Percentiles rank a stretch among this genome's conserved stretches.
phyloP scores from a whole-genome alignment of 1,140 invertebrate species.

The Nebria ingens region DNA sequence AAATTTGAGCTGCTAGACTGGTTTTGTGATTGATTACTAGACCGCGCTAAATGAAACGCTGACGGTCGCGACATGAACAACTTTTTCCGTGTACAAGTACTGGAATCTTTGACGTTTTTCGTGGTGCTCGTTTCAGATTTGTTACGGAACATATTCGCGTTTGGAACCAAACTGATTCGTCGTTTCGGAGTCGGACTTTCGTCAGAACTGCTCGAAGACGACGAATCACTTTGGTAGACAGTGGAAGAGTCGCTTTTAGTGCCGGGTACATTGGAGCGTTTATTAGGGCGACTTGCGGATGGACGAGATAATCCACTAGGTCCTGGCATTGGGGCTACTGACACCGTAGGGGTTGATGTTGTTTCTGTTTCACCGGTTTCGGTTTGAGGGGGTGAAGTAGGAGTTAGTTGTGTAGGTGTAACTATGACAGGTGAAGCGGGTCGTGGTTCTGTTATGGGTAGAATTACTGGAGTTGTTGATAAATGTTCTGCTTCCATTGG shows the following conservation, averaged over 20 bases:
- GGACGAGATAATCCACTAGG: background rate
- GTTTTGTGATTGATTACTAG: background rate
- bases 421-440: too few relatives aligned
- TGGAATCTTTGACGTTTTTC: background rate
- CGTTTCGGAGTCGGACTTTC: conserved; percentile 1
- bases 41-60: background rate
- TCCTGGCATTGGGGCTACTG: background rate
- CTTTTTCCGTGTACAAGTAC: background rate
- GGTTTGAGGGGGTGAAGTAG: background rate
- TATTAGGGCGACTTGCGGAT: background rate
- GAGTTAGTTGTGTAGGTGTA: background rate
- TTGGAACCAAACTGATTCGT: background rate
- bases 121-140: background rate
- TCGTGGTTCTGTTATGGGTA: background rate
- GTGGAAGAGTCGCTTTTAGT: background rate
- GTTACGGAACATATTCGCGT: background rate
- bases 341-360: background rate
- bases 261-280: conserved; percentile 1
- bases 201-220: conserved; percentile 2
- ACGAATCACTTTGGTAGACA: conserved; percentile 4
- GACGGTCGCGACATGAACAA: background rate
- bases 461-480: background rate
- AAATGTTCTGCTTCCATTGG: conserved; percentile 47
- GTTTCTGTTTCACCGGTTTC: background rate
- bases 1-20: background rate